Evolutionary conservation across 2,113 vertebrate species (phyloP).

Genomic region (Anolis sagrei): DNA sequence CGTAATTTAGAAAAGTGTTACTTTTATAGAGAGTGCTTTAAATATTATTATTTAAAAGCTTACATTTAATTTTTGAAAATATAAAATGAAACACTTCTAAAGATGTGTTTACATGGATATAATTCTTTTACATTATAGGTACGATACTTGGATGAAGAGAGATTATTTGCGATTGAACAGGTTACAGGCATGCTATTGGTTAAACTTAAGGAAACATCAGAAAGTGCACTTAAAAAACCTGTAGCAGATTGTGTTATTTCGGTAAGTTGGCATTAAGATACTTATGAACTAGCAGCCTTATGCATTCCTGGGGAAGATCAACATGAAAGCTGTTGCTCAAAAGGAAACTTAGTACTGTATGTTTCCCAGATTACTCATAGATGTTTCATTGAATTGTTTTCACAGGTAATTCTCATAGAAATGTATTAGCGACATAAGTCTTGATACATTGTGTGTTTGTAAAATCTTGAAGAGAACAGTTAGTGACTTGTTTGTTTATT

Average conservation of each 20-base stretch:
- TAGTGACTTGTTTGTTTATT: neutral
- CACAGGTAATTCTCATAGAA: neutral
- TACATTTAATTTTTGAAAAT: neutral
- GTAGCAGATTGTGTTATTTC: constrained; percentile 96
- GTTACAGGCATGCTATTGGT: constrained; percentile 91
- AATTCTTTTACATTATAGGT: constrained; percentile 77
- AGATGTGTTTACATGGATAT: neutral
- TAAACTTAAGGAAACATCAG: constrained; percentile 94
- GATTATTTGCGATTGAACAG: constrained; percentile 92
- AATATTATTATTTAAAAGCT: no score
- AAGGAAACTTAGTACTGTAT: neutral
- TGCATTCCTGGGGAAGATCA: neutral
- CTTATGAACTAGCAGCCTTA: accelerated
- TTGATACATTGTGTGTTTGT: neutral
- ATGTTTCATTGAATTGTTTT: neutral
- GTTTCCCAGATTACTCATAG: neutral
- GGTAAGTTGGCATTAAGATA: constrained; percentile 74
- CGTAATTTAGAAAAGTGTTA: neutral
- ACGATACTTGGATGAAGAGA: constrained; percentile 92
- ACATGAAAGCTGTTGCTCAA: neutral
- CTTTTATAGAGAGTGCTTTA: neutral
- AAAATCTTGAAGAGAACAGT: neutral
- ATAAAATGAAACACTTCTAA: neutral
- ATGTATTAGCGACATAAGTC: neutral
- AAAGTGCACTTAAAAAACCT: constrained; percentile 93